Percentiles rank a stretch among this genome's conserved stretches.
These are phyloP conservation scores for Therioaphis trifolii DNA, from an alignment of 2,888 invertebrate genomes.

Conservation along the genomic window DNA sequence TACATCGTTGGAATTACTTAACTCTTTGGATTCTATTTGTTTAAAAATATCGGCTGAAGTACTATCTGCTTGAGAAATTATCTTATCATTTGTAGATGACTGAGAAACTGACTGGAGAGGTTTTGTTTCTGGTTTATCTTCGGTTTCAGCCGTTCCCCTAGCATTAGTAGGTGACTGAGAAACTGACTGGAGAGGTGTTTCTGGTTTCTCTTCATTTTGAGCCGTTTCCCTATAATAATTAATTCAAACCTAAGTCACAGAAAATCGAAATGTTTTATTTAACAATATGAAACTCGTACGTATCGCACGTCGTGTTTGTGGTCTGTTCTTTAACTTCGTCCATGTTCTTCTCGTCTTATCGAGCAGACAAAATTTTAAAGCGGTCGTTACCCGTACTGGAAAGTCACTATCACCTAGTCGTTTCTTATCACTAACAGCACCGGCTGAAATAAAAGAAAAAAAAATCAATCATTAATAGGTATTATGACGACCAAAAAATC, in stretches of 20 bases:
- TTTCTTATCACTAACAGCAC: no score
- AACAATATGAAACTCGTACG: background rate
- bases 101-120: no score
- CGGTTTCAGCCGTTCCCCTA: constrained; percentile 5
- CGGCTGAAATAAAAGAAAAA: no score
- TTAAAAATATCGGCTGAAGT: constrained; percentile 7
- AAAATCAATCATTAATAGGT: no score
- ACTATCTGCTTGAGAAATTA: constrained; percentile 32
- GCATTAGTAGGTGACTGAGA: constrained; percentile 22
- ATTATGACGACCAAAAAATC: no score
- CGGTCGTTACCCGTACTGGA: no score
- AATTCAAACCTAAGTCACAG: background rate
- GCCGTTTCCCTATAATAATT: constrained; percentile 21
- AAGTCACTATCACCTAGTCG: no score
- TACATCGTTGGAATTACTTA: background rate
- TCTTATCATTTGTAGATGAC: no score
- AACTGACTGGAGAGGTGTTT: constrained; percentile 24
- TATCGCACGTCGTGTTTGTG: constrained; percentile 35
- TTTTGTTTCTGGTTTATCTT: no score
- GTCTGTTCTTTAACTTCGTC: constrained; percentile 47
- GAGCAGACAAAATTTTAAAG: constrained; percentile 51
- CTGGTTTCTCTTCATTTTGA: constrained; percentile 51
- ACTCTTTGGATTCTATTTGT: constrained; percentile 42
- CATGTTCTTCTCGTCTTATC: constrained; percentile 55
- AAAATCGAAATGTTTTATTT: background rate